Base-by-base conservation (phyloP, 2,797 vertebrate species). In the Bryconaethiops microstoma region DNA sequence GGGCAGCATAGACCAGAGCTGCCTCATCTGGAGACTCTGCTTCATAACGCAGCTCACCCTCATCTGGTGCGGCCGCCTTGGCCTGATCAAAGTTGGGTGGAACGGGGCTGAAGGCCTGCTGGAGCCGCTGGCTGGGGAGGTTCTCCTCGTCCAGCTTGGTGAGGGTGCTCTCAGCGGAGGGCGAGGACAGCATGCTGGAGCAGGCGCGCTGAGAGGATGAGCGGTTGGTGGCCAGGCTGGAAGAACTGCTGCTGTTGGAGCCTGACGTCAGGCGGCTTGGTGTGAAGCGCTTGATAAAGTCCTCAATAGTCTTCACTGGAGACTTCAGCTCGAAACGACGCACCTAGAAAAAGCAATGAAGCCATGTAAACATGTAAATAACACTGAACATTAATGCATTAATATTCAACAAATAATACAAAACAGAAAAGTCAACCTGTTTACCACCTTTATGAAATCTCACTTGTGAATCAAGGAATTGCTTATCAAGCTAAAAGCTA, bases 11-110 rank as follows among this genome's bases (percentile, higher is more conserved):
- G 40, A 99, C 98, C 0, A 99, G 93, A 0, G 98, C 98, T 0
- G 97, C 98, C 89, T 99, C 98, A 0, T 99, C 98, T 0, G 98
- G 97, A 1, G 96, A 97, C 90, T 99, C 97, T 0, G 98, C 97
- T 89, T 99, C 98, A 0, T 97, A 99, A 17, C 97, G 95, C 68
- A 97, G 94, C 83, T 99, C 97, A 0, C 90, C 93, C 55, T 95
- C 95, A 76, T 92, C 92, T 0, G 25, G 50, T 3, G 16, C 74
- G 68, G 80, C 82, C 0, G 12, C 54, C 50, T 81, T 89, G 23
- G 68, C 80, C 9, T 92, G 89, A 1, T 87, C 86, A 48, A 63
- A 73, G 75, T 1, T 45, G 82, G 21, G 89, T 0, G 78, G 91
- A 63, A 78, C 84, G 70, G 87, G 87, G 86, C 86, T 89, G 86